A percentile compares a stretch with the other conserved stretches of the same genome.
These are phyloP conservation scores for Hypomecis atomaria DNA, from an alignment of 2,888 invertebrate species.

Conservation along the genomic window DNA sequence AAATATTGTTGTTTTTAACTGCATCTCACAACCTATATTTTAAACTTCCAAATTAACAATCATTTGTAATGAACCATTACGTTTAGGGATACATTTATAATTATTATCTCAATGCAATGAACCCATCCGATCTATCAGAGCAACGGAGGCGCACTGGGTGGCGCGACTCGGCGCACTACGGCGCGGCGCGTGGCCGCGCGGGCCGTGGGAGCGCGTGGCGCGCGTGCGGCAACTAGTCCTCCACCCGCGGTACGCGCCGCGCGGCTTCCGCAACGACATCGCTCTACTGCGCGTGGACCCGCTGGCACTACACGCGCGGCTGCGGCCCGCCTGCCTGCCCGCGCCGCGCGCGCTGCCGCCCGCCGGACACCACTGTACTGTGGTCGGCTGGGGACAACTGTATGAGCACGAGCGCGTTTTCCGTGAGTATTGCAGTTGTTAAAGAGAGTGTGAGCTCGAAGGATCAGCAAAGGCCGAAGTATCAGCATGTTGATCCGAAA, in stretches of 20 bases:
- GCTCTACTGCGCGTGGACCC: conserved; percentile 87
- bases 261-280: conserved; percentile 92
- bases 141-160: conserved; percentile 91
- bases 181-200: conserved; percentile 89
- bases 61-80: too few relatives aligned
- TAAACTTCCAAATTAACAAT: too few relatives aligned
- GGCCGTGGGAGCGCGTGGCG: conserved; percentile 90
- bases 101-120: too few relatives aligned
- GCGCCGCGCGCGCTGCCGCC: conserved; percentile 83
- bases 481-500: too few relatives aligned
- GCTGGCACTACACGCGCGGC: conserved; percentile 81
- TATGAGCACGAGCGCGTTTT: conserved; percentile 91
- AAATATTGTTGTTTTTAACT: too few relatives aligned
- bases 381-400: conserved; percentile 92
- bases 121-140: conserved; percentile 68
- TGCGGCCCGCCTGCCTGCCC: conserved; percentile 83
- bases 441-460: too few relatives aligned
- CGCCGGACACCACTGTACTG: conserved; percentile 89
- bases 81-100: too few relatives aligned
- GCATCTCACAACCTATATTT: too few relatives aligned
- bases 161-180: conserved; percentile 91
- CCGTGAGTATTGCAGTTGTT: conserved; percentile 83
- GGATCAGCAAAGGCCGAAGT: too few relatives aligned
- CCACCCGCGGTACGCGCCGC: conserved; percentile 90
- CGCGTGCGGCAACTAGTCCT: conserved; percentile 87